Evolutionary conservation across 2,113 vertebrate species (phyloP).

Genomic region (Podilymbus podiceps): DNA sequence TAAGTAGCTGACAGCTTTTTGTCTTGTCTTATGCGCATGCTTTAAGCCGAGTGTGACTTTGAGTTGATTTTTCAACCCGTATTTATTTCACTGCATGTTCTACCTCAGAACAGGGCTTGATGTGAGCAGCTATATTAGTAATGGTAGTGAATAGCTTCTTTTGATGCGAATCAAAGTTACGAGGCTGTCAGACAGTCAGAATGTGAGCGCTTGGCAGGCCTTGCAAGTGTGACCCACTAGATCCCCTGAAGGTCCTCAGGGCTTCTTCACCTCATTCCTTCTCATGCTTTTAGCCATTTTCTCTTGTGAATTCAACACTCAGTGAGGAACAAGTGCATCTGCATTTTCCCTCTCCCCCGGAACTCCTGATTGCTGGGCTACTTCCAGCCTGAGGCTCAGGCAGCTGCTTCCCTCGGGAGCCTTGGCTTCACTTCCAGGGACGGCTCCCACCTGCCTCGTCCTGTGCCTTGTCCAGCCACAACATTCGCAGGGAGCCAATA

Average conservation of each 20-base stretch:
- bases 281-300: not conserved
- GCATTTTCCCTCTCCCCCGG: not conserved
- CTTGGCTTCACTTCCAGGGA: slow-evolving; percentile 17
- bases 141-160: not conserved
- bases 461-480: not conserved
- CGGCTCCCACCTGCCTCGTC: not conserved
- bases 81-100: not conserved
- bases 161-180: not conserved
- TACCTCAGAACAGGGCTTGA: not conserved
- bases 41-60: not conserved
- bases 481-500: not conserved
- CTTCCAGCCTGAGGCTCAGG: not conserved
- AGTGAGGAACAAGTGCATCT: not conserved
- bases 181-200: not conserved
- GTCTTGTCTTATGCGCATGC: not conserved
- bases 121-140: not conserved
- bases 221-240: not conserved
- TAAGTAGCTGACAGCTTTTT: slow-evolving; percentile 74
- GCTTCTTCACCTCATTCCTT: not conserved
- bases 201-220: not conserved
- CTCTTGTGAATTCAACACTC: not conserved
- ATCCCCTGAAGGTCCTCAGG: not conserved
- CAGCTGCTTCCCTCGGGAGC: slow-evolving; percentile 26
- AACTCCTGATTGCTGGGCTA: not conserved
- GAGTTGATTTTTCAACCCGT: not conserved